phyloP scores from a whole-genome alignment of 1,140 invertebrate genomes.

The Leptestheria dahalacensis region DNA sequence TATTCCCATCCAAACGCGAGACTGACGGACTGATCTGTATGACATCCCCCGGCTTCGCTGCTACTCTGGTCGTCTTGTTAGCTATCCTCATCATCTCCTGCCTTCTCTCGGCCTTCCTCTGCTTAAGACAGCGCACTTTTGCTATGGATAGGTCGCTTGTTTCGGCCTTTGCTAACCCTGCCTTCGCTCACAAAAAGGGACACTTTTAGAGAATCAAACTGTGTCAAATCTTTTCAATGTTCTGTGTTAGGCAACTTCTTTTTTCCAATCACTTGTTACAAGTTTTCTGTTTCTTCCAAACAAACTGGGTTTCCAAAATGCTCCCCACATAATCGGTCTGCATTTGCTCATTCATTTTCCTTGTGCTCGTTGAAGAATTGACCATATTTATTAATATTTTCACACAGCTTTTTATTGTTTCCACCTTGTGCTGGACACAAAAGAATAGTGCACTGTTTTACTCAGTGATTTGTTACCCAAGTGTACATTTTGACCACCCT shows the following conservation, averaged over 20 bases:
- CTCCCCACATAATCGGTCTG: no score
- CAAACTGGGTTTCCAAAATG: no score
- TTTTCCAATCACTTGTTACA: not conserved
- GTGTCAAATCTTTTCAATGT: not conserved
- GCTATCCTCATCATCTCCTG: constrained; percentile 65
- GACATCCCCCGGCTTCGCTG: constrained; percentile 76
- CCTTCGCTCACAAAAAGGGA: constrained; percentile 14
- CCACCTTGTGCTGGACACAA: not conserved
- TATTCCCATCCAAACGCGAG: constrained; percentile 41
- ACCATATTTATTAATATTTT: not conserved
- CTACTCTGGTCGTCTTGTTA: constrained; percentile 61
- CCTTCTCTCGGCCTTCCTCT: constrained; percentile 65
- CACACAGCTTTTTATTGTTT: not conserved
- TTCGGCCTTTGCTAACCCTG: constrained; percentile 15
- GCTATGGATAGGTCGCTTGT: constrained; percentile 14
- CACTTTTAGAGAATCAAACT: constrained; percentile 7
- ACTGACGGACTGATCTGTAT: constrained; percentile 60
- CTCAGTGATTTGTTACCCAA: no score
- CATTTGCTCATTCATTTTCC: not conserved
- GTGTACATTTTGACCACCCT: no score
- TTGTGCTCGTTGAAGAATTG: not conserved
- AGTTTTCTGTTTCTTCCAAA: no score
- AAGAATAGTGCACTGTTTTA: not conserved
- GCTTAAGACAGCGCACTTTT: constrained; percentile 36
- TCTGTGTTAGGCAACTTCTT: not conserved